Evolutionary conservation across 2,113 vertebrate species (phyloP), one percentile per base, ranked within the genome.

Genomic region (Silurus glanis): DNA sequence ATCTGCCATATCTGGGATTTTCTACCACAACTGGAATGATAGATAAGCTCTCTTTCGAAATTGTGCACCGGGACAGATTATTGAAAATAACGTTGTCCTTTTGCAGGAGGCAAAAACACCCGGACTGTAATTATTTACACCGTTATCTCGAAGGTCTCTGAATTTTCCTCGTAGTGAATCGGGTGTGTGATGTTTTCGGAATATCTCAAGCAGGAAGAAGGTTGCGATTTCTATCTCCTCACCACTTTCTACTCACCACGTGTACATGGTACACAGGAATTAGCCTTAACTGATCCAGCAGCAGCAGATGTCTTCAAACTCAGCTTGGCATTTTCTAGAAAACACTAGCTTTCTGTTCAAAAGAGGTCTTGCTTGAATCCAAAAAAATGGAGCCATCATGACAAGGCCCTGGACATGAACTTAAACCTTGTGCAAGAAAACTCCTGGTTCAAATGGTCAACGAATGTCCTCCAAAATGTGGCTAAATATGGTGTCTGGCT

Each of bases 161-260:
- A 2, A 61, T 61, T 66, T 61, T 61, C 61, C 64, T 67, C 12
- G 5, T 67, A 16, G 25, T 67, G 5, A 67, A 28, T 66, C 21
- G 37, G 37, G 37, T 37, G 37, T 37, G 2, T 37, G 37, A 37
- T 37, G 37, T 37, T 58, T 58, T 79, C 19, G 8, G n/a, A 58
- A 28, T 37, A 55, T 28, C 14, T 8, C 53, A 17, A 25, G 6
- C 75, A 79, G 51, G 53, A 79, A 79, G 53, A 6, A 51, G 28
- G 75, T 56, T 28, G n/a, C 56, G 75, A 79, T 79, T 79, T 9
- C 7, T 7, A 79, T 79, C 75, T 79, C 53, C 75, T 58, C 55
- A 56, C 37, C 37, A 37, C 37, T 37, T 37, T 2, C 37, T 53
- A 55, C 21, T 74, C 49, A 45, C 71, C 71, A 49, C 17, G 47